Evolutionary conservation across 2,888 invertebrate species (phyloP).

Genomic region (Petrolisthes manimaculis): DNA sequence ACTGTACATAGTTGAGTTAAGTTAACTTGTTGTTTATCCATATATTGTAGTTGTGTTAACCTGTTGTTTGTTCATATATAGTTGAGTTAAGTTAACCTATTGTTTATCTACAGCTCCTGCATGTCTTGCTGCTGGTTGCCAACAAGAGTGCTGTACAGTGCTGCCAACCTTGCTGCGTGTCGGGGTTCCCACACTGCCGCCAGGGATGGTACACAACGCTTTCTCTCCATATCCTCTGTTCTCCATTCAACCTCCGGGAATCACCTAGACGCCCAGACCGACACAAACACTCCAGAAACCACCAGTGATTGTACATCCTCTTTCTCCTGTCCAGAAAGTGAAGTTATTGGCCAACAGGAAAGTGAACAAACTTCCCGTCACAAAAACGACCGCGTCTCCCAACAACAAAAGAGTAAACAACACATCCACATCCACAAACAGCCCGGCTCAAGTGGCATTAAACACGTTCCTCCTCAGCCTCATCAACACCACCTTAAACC

Average conservation of each 20-base stretch:
- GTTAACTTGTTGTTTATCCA: not conserved
- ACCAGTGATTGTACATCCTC: no score
- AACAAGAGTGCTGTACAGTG: slow-evolving; percentile 33
- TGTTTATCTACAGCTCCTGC: slow-evolving; percentile 29
- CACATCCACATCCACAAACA: no score
- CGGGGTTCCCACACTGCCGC: not conserved
- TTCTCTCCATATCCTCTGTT: not conserved
- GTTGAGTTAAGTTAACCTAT: not conserved
- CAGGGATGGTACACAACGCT: slow-evolving; percentile 26
- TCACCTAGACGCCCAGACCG: not conserved
- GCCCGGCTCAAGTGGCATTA: no score
- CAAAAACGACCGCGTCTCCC: no score
- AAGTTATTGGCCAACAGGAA: no score
- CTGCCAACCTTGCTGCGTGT: slow-evolving; percentile 12
- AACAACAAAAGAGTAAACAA: no score
- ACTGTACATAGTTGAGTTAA: not conserved
- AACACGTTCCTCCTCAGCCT: no score
- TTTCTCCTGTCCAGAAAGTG: no score
- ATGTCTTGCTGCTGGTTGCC: slow-evolving; percentile 36
- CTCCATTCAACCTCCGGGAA: not conserved
- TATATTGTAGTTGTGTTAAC: not conserved
- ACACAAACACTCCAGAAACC: not conserved
- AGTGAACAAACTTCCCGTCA: no score
- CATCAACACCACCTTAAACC: no score
- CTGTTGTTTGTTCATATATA: not conserved